Evolutionary conservation across 2,113 vertebrate species (phyloP).

Genomic region (Oreochromis niloticus): DNA sequence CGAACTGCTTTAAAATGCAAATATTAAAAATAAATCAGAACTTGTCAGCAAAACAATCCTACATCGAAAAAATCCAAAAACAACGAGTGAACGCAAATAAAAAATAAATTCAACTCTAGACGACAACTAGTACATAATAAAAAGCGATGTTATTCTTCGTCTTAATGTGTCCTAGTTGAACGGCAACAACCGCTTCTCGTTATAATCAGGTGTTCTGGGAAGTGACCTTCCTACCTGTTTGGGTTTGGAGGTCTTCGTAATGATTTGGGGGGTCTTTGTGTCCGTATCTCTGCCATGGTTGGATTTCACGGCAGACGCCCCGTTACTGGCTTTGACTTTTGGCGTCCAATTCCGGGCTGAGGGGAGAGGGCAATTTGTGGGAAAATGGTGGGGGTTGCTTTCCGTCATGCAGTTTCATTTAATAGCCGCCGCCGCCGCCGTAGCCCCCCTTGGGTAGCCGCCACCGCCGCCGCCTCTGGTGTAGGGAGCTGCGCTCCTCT

Average conservation of each 20-base stretch:
- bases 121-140: conserved; percentile 61
- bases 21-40: conserved; percentile 35
- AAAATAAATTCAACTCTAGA: conserved; percentile 48
- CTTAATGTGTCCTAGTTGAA: conserved; percentile 61
- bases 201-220: conserved; percentile 65
- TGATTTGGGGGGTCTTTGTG: conserved; percentile 50
- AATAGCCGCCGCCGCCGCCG: conserved; percentile 55
- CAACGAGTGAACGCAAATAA: conserved; percentile 57
- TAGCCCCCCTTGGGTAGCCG: conserved; percentile 63
- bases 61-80: conserved; percentile 48
- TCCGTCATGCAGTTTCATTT: neutral
- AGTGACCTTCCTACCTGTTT: conserved; percentile 76
- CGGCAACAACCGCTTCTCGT: conserved; percentile 46
- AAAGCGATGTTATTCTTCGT: conserved; percentile 41
- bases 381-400: neutral
- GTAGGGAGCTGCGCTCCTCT: conserved; percentile 83
- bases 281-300: conserved; percentile 54
- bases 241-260: conserved; percentile 61
- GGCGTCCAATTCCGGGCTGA: conserved; percentile 46
- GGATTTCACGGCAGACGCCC: conserved; percentile 59
- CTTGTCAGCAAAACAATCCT: conserved; percentile 47
- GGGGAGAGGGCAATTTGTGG: conserved; percentile 11
- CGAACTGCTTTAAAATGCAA: conserved; percentile 53
- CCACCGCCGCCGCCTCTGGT: conserved; percentile 79
- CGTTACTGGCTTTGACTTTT: conserved; percentile 39